Evolutionary conservation across 2,797 vertebrate species (phyloP), one percentile per base, ranked within the genome.

Genomic region (Xenopus petersii): DNA sequence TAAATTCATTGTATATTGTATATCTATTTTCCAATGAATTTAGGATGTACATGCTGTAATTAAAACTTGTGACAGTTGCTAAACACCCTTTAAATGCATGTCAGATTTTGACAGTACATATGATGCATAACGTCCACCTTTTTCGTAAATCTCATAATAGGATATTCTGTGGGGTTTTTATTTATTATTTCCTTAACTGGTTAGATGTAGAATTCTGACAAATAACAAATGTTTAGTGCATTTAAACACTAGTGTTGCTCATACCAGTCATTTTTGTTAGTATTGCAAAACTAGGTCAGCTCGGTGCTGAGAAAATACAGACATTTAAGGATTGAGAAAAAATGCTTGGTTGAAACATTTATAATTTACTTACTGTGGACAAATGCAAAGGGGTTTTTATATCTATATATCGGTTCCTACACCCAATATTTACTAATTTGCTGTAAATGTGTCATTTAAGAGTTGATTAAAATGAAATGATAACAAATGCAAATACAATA

Each of bases 271-370:
- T 11, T 48, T 64, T 54, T 11, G 5, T 42, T 58, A 61, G 66
- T 61, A 30, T 64, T 48, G n/a, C 16, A 59, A 69, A 60, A 68
- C n/a, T 75, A 67, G 65, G 59, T 72, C 70, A 75, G 16, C 15
- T 26, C 78, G 51, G 24, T 63, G 60, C 15, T 26, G 49, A 66
- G 61, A 42, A 69, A 60, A 54, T 26, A 16, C 33, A 65, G 30
- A 24, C 60, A 59, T 79, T 63, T 5, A 36, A 21, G 55, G 58
- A 64, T 62, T 64, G 48, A 75, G 49, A 56, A 48, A 63, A 48
- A 56, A 59, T 68, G 26, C 58, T 55, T 24, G n/a, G 7, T 15
- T 67, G 21, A 11, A 60, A 51, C 15, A 51, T 51, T 10, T 51
- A 51, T 12, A 51, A 12, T 51, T 15, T 15, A 51, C 49, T 42